These are phyloP conservation scores for Panthera tigris DNA, from an alignment of 2,113 vertebrate genomes.

Conservation along the genomic window DNA sequence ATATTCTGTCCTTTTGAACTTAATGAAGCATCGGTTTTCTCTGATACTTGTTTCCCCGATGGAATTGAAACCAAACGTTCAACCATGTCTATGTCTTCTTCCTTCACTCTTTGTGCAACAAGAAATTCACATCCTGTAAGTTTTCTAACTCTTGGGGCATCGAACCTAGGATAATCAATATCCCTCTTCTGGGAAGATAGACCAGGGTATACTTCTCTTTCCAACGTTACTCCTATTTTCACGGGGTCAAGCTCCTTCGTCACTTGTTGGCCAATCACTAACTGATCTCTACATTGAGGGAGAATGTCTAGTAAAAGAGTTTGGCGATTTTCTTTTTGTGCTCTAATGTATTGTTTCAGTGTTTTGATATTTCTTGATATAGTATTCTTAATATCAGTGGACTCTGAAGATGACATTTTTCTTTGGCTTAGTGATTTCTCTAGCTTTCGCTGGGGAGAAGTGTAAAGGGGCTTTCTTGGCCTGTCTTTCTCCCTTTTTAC, in stretches of 20 bases:
- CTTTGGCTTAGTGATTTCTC: background rate
- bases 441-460: background rate
- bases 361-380: background rate
- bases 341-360: background rate
- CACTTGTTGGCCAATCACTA: background rate
- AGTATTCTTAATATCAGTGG: background rate
- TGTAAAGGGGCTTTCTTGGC: background rate
- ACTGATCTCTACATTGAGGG: background rate
- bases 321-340: background rate
- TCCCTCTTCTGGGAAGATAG: background rate
- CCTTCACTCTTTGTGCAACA: background rate
- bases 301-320: background rate
- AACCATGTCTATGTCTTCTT: background rate
- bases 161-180: background rate
- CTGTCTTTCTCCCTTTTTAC: background rate
- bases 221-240: background rate
- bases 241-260: background rate
- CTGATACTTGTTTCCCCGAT: background rate
- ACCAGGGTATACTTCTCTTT: background rate
- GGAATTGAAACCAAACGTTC: background rate
- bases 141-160: background rate
- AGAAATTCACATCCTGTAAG: background rate
- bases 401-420: background rate
- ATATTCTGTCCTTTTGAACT: background rate
- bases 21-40: background rate